phyloP scores from a whole-genome alignment of 37 sponge, comb jelly and placozoan genomes.

The Cliona cf. orientalis region DNA sequence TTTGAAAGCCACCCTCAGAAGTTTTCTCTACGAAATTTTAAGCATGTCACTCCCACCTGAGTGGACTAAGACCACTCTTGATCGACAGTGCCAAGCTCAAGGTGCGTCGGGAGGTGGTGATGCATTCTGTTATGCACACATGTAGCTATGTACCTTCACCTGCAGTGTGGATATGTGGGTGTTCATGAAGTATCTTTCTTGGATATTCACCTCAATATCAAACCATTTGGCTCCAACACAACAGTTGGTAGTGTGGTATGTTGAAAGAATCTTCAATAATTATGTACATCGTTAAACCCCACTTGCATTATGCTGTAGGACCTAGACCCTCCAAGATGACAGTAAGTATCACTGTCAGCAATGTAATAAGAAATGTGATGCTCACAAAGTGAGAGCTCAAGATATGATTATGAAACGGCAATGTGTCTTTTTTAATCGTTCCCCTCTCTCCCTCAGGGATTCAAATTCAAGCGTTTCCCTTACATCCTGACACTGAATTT shows the following conservation, averaged over 20 bases:
- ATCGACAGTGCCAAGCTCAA: too few relatives aligned
- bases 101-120: too few relatives aligned
- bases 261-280: slow-evolving; percentile 88
- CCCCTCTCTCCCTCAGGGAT: too few relatives aligned
- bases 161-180: slow-evolving; percentile 83
- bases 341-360: slow-evolving; percentile 90
- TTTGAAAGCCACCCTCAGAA: too few relatives aligned
- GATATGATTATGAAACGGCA: too few relatives aligned
- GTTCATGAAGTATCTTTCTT: slow-evolving; percentile 80
- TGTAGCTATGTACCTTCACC: too few relatives aligned
- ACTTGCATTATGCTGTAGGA: slow-evolving; percentile 78
- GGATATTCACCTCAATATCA: slow-evolving; percentile 91
- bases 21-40: too few relatives aligned
- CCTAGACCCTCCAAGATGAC: slow-evolving; percentile 84
- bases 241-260: background rate
- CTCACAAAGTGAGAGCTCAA: slow-evolving; percentile 92
- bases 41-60: too few relatives aligned
- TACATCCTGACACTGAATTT: slow-evolving; percentile 92
- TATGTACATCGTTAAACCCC: too few relatives aligned
- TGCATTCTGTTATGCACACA: too few relatives aligned
- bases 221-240: slow-evolving; percentile 78
- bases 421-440: too few relatives aligned
- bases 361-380: slow-evolving; percentile 88
- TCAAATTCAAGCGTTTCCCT: slow-evolving; percentile 90
- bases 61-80: too few relatives aligned